Conservation (phyloP, 2,113 vertebrate species). For the Gymnarchus niloticus region DNA sequence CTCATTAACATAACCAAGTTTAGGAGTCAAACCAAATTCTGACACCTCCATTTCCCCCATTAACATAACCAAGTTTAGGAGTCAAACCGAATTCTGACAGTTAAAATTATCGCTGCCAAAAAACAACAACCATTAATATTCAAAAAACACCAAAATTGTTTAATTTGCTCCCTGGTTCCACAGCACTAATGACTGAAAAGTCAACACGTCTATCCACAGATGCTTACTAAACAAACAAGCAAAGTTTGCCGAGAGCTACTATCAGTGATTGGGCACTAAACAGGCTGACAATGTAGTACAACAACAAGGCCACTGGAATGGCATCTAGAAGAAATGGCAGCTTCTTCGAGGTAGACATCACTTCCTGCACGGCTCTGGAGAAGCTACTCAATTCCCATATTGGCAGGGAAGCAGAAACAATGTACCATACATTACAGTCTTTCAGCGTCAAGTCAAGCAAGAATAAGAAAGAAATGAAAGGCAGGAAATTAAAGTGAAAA, state of each 20-base stretch:
- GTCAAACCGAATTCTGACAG: background rate
- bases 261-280: slow-evolving; percentile 2
- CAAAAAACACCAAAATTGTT: background rate
- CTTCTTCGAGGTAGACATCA: background rate
- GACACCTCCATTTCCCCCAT: background rate
- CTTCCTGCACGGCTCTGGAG: background rate
- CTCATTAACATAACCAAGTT: background rate
- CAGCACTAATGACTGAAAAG: background rate
- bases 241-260: background rate
- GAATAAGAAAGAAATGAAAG: background rate
- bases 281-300: background rate
- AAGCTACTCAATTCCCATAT: background rate
- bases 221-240: background rate
- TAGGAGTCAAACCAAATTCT: background rate
- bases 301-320: background rate
- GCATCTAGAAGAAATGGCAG: too few relatives aligned
- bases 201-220: background rate
- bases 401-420: background rate
- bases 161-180: background rate
- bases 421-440: background rate
- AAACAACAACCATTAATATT: background rate
- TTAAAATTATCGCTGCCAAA: background rate
- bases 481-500: background rate
- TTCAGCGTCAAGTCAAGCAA: background rate
- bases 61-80: background rate